These are phyloP conservation scores for Rhopalosiphum maidis DNA, from an alignment of 1,140 invertebrate species.

Conservation along the genomic window DNA sequence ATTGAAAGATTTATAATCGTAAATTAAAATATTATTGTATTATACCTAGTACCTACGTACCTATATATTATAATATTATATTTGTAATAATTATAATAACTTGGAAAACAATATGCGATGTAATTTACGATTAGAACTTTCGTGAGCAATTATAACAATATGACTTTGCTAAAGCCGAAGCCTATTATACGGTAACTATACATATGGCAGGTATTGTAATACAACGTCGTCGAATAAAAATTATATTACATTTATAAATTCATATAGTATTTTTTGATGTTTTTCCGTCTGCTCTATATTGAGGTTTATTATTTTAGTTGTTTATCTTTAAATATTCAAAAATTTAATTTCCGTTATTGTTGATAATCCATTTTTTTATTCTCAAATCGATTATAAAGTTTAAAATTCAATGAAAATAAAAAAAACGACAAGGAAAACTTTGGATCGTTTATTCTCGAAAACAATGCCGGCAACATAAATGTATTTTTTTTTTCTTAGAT, in stretches of 20 bases:
- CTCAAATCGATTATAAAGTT: slow-evolving; percentile 43
- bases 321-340: slow-evolving; percentile 32
- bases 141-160: not conserved
- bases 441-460: not conserved
- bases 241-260: not conserved
- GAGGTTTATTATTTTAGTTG: not conserved
- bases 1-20: not conserved
- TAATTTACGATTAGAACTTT: not conserved
- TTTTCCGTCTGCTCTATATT: not conserved
- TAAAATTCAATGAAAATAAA: slow-evolving; percentile 4
- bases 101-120: not conserved
- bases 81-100: not conserved
- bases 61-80: not conserved
- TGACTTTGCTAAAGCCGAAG: not conserved
- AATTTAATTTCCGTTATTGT: slow-evolving; percentile 39
- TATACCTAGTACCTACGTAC: not conserved
- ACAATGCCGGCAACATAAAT: not conserved
- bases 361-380: slow-evolving; percentile 44
- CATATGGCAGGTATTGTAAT: not conserved
- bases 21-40: not conserved
- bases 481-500: slow-evolving; percentile 21
- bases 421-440: slow-evolving; percentile 17
- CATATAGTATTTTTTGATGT: not conserved
- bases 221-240: not conserved
- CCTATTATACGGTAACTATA: not conserved